Conservation (phyloP, 2,888 invertebrate genomes). For the Diaprepes abbreviatus region DNA sequence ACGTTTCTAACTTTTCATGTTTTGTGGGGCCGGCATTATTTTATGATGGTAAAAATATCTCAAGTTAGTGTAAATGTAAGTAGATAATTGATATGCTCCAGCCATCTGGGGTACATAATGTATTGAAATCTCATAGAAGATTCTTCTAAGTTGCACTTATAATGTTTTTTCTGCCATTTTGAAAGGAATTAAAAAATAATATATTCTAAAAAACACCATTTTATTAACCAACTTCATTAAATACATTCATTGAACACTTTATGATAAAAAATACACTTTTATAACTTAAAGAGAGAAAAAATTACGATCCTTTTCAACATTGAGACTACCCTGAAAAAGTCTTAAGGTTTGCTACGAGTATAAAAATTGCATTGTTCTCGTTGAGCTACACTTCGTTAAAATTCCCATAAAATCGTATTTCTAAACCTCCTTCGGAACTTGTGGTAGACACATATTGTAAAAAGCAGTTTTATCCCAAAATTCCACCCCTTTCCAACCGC, state of each 20-base stretch:
- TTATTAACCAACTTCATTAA: conserved; percentile 7
- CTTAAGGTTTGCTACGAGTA: not conserved
- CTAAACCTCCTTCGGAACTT: conserved; percentile 71
- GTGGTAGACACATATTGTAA: conserved; percentile 97
- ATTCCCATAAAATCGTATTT: not conserved
- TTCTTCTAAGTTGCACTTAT: too few species aligned
- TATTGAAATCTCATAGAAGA: too few species aligned
- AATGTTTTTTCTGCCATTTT: too few species aligned
- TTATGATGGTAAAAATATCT: too few species aligned
- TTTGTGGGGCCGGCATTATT: too few species aligned
- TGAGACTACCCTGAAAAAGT: too few species aligned
- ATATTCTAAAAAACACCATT: not conserved
- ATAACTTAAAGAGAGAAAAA: conserved; percentile 15
- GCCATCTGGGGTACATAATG: too few species aligned
- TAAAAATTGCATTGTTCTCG: conserved; percentile 8
- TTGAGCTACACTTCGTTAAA: not conserved
- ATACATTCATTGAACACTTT: not conserved
- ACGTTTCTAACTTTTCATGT: too few species aligned
- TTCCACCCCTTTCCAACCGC: conserved; percentile 94
- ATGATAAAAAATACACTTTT: conserved; percentile 7
- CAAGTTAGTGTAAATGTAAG: too few species aligned
- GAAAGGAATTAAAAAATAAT: not conserved
- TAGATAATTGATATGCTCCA: too few species aligned
- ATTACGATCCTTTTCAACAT: too few species aligned
- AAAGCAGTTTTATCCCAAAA: conserved; percentile 97